phyloP scores from a whole-genome alignment of 2,797 vertebrate species.

The Enteromius thamalakanensis region DNA sequence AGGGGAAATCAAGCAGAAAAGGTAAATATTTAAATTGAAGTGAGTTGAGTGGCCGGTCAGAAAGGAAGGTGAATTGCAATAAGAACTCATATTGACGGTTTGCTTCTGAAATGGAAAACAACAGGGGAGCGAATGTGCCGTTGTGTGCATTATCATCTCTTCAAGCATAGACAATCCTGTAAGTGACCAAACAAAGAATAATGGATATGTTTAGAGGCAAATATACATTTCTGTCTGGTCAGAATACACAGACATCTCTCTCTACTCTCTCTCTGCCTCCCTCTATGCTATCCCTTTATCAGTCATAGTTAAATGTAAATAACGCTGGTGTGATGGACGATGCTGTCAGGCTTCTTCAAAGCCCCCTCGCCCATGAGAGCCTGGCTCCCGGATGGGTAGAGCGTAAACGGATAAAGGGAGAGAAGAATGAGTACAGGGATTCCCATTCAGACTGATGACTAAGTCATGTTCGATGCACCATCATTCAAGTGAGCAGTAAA shows the following conservation, averaged over 20 bases:
- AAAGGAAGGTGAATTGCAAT: background rate
- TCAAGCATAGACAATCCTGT: background rate
- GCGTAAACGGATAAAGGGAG: constrained; percentile 46
- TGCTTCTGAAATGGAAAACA: background rate
- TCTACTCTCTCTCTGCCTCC: background rate
- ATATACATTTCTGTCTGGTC: constrained; percentile 1
- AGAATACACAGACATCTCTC: background rate
- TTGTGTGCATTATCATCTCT: background rate
- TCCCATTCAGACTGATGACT: constrained; percentile 40
- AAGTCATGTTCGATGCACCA: constrained; percentile 29
- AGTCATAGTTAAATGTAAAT: constrained; percentile 49
- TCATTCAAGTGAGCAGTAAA: constrained; percentile 39
- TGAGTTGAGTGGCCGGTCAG: background rate
- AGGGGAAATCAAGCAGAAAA: background rate
- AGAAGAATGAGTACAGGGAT: constrained; percentile 45
- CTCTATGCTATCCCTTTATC: constrained; percentile 29
- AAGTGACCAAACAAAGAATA: constrained; percentile 11
- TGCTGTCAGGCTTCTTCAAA: constrained; percentile 51
- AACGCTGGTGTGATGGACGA: constrained; percentile 53
- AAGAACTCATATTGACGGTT: background rate
- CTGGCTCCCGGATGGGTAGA: constrained; percentile 41
- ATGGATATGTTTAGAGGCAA: background rate
- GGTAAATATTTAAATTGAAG: constrained; percentile 6
- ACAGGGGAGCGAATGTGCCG: background rate
- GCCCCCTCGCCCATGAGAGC: constrained; percentile 47